phyloP scores from a whole-genome alignment of 1,140 invertebrate species.

The Hylyphantes graminicola region DNA sequence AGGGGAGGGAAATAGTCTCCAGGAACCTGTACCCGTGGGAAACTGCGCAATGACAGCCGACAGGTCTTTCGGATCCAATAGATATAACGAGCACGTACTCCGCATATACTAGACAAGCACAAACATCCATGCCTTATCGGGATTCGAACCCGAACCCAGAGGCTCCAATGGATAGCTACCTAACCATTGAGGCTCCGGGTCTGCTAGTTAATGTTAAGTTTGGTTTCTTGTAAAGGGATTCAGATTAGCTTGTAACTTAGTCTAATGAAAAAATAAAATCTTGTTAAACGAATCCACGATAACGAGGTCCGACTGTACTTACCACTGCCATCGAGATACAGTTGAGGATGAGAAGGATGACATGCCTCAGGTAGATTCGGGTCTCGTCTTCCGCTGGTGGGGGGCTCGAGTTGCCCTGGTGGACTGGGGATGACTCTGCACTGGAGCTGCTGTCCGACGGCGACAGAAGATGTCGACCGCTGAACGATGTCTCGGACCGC shows the following conservation, averaged over 20 bases:
- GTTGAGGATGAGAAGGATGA: conserved; percentile 48
- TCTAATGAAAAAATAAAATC: not conserved
- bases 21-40: too few species aligned
- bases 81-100: too few species aligned
- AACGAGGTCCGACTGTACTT: conserved; percentile 1
- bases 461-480: conserved; percentile 37
- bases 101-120: too few species aligned
- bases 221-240: too few species aligned
- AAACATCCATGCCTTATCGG: too few species aligned
- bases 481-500: conserved; percentile 50
- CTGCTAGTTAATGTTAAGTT: too few species aligned
- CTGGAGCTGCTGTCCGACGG: conserved; percentile 13
- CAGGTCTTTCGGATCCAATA: too few species aligned
- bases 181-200: too few species aligned
- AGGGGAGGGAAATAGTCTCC: too few species aligned
- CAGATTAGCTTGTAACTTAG: not conserved
- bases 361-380: conserved; percentile 25
- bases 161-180: too few species aligned
- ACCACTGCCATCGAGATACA: conserved; percentile 57
- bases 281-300: not conserved
- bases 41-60: too few species aligned
- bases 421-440: conserved; percentile 23
- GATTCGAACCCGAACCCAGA: too few species aligned
- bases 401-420: not conserved
- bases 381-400: not conserved